Evolutionary conservation across 2,797 vertebrate genomes (phyloP), one percentile per base, ranked within the genome.

Genomic region (Nyctalus aviator): DNA sequence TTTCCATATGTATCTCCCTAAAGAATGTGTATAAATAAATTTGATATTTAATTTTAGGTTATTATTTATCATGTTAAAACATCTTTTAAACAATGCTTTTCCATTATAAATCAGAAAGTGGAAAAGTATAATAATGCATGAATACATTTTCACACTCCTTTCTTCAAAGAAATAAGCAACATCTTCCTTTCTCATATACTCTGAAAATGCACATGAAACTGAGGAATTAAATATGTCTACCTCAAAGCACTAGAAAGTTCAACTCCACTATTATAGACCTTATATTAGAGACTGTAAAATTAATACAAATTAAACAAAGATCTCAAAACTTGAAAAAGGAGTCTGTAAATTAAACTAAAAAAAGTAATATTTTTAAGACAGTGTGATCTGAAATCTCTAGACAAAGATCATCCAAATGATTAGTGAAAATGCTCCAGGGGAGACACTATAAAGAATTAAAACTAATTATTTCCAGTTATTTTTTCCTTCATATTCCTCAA

Each of bases 1-100:
- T 64, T 66, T 92, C 37, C 13, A 75, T 81, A 89, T 88, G 46
- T 76, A 59, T 90, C 6, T 76, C 30, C 10, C 73, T 76, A 68
- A 78, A 30, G 27, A 27, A 7, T n/a, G 64, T 77, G 48, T 59
- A 18, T 41, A 72, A 30, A 44, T n/a, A 48, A 82, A 83, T 72
- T 73, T 85, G 32, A 53, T 82, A 55, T 93, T 96, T 93, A 69
- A 92, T 76, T 84, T 76, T 59, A 75, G 10, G n/a, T 37, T 84
- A 17, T 30, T 32, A 95, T 48, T 88, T 89, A 69, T 64, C 8
- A 41, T 37, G 57, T 71, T 66, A 83, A 90, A 88, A 86, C 18
- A 76, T 71, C 2, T 76, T 73, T 50, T 94, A 68, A 84, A 50
- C 6, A 81, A 9, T 72, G n/a, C 9, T 84, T 88, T 93, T 77